A percentile compares a stretch with the other conserved stretches of the same genome.
Evolutionary conservation across 37 sponge, comb jelly and placozoan genomes (phyloP).

Genomic region (Diacarnus erythraeanus): DNA sequence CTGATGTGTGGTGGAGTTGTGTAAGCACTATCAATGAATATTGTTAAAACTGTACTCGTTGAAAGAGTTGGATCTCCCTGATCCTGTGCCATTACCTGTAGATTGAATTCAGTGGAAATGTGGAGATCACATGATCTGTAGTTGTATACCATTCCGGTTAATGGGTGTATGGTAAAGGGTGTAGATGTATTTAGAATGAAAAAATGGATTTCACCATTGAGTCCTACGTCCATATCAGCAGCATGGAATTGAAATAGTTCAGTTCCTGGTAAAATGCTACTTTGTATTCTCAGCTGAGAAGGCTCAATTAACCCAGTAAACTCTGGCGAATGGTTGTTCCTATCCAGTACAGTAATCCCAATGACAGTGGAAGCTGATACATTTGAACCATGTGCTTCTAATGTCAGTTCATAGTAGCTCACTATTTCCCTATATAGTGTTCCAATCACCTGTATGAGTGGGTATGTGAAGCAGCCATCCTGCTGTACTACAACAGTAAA

Average conservation of each 20-base stretch:
- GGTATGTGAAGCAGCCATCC: slow-evolving; percentile 15
- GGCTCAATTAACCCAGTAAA: slow-evolving; percentile 8
- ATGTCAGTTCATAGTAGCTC: slow-evolving; percentile 19
- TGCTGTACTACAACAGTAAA: slow-evolving; percentile 15
- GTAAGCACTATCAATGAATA: slow-evolving; percentile 55
- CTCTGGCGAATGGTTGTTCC: slow-evolving; percentile 48
- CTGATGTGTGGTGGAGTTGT: slow-evolving; percentile 37
- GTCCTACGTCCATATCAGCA: slow-evolving; percentile 32
- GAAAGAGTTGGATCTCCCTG: slow-evolving; percentile 30
- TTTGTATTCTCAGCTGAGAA: neutral
- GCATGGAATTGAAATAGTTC: slow-evolving; percentile 31
- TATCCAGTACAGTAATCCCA: slow-evolving; percentile 41
- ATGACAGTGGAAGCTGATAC: slow-evolving; percentile 26
- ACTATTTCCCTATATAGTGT: slow-evolving; percentile 8
- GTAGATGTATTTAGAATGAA: neutral
- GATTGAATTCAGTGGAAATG: neutral
- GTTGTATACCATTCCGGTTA: slow-evolving; percentile 28
- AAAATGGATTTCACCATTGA: slow-evolving; percentile 28
- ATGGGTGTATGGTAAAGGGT: slow-evolving; percentile 23
- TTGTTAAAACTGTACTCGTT: slow-evolving; percentile 10
- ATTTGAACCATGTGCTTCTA: slow-evolving; percentile 27
- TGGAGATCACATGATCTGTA: slow-evolving; percentile 6
- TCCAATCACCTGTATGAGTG: slow-evolving; percentile 13
- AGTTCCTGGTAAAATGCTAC: slow-evolving; percentile 1
- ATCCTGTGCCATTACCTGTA: slow-evolving; percentile 36